These are phyloP conservation scores for Drosophila lacicola DNA, from an alignment of 2,888 invertebrate genomes.

Conservation along the genomic window DNA sequence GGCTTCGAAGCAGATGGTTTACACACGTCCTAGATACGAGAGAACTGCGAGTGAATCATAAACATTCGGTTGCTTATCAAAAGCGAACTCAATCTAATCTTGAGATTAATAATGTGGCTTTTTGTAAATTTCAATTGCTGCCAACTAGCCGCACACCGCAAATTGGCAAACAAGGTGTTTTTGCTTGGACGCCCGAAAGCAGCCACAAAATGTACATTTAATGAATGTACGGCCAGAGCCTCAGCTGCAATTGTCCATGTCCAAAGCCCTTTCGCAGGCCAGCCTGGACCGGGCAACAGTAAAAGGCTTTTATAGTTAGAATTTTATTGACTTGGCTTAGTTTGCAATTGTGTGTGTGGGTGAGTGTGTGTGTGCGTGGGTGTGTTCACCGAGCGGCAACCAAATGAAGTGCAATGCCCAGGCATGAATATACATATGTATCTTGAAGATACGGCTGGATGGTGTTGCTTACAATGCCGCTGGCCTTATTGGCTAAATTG, in stretches of 20 bases:
- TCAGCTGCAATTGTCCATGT: slow-evolving; percentile 68
- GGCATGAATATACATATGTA: slow-evolving; percentile 33
- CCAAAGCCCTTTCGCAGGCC: slow-evolving; percentile 43
- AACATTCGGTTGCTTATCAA: slow-evolving; percentile 57
- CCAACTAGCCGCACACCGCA: slow-evolving; percentile 32
- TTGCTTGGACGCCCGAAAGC: slow-evolving; percentile 29
- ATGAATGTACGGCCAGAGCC: slow-evolving; percentile 47
- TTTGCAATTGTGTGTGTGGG: slow-evolving; percentile 15
- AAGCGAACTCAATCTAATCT: slow-evolving; percentile 71
- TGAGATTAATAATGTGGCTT: slow-evolving; percentile 77
- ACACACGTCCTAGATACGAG: slow-evolving; percentile 45
- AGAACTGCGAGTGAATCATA: slow-evolving; percentile 37
- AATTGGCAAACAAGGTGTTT: slow-evolving; percentile 56
- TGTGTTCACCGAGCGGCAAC: not conserved
- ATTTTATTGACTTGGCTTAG: slow-evolving; percentile 78
- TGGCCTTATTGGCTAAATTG: slow-evolving; percentile 37
- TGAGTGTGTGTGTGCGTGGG: not conserved
- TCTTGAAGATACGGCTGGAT: slow-evolving; percentile 41
- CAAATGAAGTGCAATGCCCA: slow-evolving; percentile 24
- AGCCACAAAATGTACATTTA: slow-evolving; percentile 64
- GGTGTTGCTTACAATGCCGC: slow-evolving; percentile 15
- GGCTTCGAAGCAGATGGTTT: slow-evolving; percentile 11
- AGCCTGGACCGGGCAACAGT: slow-evolving; percentile 10
- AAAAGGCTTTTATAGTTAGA: slow-evolving; percentile 64
- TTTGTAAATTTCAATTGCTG: slow-evolving; percentile 74